Base-by-base conservation (phyloP, 2,113 vertebrate species). In the Pelecanus crispus region DNA sequence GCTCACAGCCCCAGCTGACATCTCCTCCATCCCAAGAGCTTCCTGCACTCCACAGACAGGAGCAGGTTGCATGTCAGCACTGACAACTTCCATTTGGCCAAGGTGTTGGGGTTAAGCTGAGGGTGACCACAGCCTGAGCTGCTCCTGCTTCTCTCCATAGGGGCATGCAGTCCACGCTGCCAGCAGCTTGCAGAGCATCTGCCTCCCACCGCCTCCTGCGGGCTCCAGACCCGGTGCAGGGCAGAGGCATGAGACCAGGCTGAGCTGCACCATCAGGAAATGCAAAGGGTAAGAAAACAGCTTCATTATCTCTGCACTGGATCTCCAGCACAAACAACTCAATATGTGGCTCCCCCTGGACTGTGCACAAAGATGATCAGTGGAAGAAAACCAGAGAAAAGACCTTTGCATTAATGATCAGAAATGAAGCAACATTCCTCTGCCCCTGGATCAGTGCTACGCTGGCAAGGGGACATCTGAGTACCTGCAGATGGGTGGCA, bases 321-420 rank as follows among this genome's bases (percentile, higher is more conserved):
- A 80, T 80, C 81, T 70, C 90, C 92, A 87, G 66, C 82, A 68
- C 74, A 89, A 95, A 86, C 74, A 59, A 81, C 58, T 80, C 91
- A 12, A 36, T 38, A 32, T 2, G 32, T 62, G 72, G 52, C 92
- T 92, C 80, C 91, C 34, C 24, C 31, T 24, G 80, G 42, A 49
- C 52, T 13, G 50, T 10, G 56, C 72, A 58, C 45, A 34, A 61
- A 45, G 59, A 66, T 70, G 53, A 86, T 85, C 71, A 80, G 86
- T 67, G 61, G 68, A 65, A 84, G 53, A 71, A 86, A 92, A 81
- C 4, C 36, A 40, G 71, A 63, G 49, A 50, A 53, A 86, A 86
- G n/a, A 83, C 17, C 1, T 5, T 16, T 92, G 81, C 59, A 68
- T 78, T 70, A 92, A 95, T 36, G 73, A 96, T 61, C 87, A 89